Evolutionary conservation across 1,140 invertebrate species (phyloP).

Genomic region (Aphelinus atriplicis): DNA sequence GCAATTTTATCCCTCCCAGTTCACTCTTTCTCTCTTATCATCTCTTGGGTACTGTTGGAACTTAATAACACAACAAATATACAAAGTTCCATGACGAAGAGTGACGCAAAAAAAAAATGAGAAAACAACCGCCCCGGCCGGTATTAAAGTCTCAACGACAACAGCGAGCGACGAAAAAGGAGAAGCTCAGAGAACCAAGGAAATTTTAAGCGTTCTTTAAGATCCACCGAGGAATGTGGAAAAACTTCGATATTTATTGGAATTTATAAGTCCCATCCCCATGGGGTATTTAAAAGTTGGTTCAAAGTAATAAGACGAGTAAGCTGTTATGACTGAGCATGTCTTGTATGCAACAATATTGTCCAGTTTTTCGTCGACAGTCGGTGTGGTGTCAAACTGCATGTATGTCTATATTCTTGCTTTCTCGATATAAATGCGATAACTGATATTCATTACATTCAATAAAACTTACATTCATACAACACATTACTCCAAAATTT

Average conservation of each 20-base stretch:
- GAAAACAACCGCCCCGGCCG: not conserved
- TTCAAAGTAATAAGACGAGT: conserved; percentile 56
- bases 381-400: too few species aligned
- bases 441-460: too few species aligned
- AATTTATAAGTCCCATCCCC: conserved; percentile 59
- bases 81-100: conserved; percentile 26
- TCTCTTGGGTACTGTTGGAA: conserved; percentile 10
- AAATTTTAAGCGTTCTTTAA: conserved; percentile 36
- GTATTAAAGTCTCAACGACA: conserved; percentile 20
- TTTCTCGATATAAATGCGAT: too few species aligned
- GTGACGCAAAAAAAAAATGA: not conserved
- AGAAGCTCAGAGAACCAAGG: conserved; percentile 7
- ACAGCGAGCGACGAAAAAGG: conserved; percentile 12
- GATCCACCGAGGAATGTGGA: conserved; percentile 44
- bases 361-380: too few species aligned
- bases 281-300: conserved; percentile 60
- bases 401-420: too few species aligned
- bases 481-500: too few species aligned
- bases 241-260: conserved; percentile 63
- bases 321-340: too few species aligned
- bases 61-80: conserved; percentile 40
- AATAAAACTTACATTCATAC: too few species aligned
- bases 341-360: too few species aligned
- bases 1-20: conserved; percentile 3
- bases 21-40: conserved; percentile 25